A percentile compares a stretch with the other conserved stretches of the same genome.
Conservation (phyloP, 2,797 vertebrate species). For the Anniella stebbinsi region DNA sequence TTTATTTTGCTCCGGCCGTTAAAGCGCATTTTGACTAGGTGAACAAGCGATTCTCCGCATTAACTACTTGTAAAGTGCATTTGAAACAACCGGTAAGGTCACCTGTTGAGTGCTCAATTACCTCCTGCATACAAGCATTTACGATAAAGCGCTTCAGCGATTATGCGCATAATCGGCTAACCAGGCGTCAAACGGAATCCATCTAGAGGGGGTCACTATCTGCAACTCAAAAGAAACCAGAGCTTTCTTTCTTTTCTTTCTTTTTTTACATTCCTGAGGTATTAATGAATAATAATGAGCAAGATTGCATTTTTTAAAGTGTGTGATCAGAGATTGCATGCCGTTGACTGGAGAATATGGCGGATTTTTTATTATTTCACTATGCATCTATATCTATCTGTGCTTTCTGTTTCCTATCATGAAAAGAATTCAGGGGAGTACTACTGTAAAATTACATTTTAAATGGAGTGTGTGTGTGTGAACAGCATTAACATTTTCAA, state of each 20-base stretch:
- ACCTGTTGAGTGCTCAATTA: too few relatives aligned
- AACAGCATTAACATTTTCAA: slow-evolving; percentile 55
- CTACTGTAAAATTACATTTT: slow-evolving; percentile 31
- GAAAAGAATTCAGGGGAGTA: slow-evolving; percentile 38
- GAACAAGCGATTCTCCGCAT: too few relatives aligned
- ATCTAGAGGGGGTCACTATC: too few relatives aligned
- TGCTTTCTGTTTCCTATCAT: slow-evolving; percentile 27
- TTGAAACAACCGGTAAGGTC: too few relatives aligned
- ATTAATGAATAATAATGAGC: slow-evolving; percentile 12
- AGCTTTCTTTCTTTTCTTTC: not conserved
- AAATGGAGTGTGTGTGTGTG: slow-evolving; percentile 53
- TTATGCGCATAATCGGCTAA: too few relatives aligned
- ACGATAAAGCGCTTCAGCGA: too few relatives aligned
- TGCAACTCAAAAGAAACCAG: not conserved
- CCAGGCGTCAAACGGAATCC: too few relatives aligned
- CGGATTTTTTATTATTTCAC: not conserved
- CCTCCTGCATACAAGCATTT: too few relatives aligned
- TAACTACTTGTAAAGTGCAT: too few relatives aligned
- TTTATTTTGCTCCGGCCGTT: too few relatives aligned
- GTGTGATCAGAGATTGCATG: not conserved
- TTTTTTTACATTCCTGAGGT: too few relatives aligned
- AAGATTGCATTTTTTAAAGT: not conserved
- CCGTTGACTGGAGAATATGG: not conserved
- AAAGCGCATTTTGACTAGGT: too few relatives aligned
- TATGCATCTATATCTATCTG: slow-evolving; percentile 6